phyloP scores from a whole-genome alignment of 2,888 invertebrate genomes.

The Dorcus hopei region DNA sequence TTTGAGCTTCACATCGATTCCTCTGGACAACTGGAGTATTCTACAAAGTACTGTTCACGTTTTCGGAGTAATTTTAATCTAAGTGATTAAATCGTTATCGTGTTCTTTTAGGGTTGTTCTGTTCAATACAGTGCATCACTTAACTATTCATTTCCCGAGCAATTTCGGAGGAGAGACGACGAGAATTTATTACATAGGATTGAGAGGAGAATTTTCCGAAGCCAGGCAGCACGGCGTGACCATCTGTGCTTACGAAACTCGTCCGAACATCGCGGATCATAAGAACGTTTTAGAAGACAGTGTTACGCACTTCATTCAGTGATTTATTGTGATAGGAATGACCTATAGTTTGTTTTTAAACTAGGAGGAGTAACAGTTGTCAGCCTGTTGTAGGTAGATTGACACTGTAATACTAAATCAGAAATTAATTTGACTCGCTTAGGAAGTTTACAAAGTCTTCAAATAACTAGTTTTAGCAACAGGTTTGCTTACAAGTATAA shows the following conservation, averaged over 20 bases:
- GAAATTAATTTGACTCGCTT: no score
- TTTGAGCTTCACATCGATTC: conserved; percentile 81
- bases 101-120: conserved; percentile 74
- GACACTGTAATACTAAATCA: no score
- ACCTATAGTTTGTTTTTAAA: no score
- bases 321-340: conserved; percentile 19
- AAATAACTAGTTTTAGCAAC: no score
- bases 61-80: no score
- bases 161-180: conserved; percentile 87
- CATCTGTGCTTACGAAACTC: conserved; percentile 85
- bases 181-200: conserved; percentile 88
- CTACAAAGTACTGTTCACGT: conserved; percentile 59
- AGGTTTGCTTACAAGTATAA: no score
- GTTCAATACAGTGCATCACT: conserved; percentile 85
- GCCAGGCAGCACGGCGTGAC: conserved; percentile 85
- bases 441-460: no score
- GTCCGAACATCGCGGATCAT: conserved; percentile 84
- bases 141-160: conserved; percentile 85
- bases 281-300: conserved; percentile 65
- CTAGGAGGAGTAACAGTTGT: no score
- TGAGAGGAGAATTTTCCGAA: conserved; percentile 88
- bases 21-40: conserved; percentile 80
- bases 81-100: no score
- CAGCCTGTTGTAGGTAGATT: no score
- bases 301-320: conserved; percentile 59